Evolutionary conservation across 2,113 vertebrate genomes (phyloP).

Genomic region (Malurus cyaneus): DNA sequence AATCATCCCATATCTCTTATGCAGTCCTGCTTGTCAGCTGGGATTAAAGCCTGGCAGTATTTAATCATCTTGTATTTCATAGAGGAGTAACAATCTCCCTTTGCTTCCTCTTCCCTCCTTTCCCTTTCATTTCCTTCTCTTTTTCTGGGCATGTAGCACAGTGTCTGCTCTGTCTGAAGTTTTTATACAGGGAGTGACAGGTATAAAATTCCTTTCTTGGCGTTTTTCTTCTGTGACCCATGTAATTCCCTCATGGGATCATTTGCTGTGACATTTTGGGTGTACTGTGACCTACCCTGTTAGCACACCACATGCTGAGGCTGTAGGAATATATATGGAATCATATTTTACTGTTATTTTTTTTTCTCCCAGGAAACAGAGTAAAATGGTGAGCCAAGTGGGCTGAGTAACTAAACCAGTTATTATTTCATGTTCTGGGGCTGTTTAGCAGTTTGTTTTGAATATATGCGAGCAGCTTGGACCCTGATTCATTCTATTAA

Average conservation of each 20-base stretch:
- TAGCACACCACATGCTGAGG: neutral
- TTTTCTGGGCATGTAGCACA: constrained; percentile 1
- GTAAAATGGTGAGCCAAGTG: neutral
- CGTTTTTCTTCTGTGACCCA: constrained; percentile 10
- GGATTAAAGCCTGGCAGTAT: constrained; percentile 58
- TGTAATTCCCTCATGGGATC: constrained; percentile 45
- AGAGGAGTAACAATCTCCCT: constrained; percentile 34
- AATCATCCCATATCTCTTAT: constrained; percentile 49
- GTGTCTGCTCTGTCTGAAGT: constrained; percentile 14
- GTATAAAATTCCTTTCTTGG: constrained; percentile 39
- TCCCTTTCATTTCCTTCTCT: constrained; percentile 19
- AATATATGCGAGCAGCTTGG: neutral
- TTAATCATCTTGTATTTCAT: constrained; percentile 61
- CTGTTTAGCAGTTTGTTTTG: neutral
- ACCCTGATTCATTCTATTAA: neutral
- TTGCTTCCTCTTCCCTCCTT: constrained; percentile 25
- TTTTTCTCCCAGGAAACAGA: neutral
- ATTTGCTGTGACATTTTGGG: constrained; percentile 52
- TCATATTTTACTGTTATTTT: neutral
- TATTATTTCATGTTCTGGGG: neutral
- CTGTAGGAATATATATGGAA: neutral
- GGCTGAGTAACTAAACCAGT: neutral
- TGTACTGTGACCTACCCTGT: constrained; percentile 31
- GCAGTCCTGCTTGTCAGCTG: constrained; percentile 30
- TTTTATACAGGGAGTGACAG: neutral